phyloP scores from a whole-genome alignment of 1,140 invertebrate species.

The Ylistrum balloti region DNA sequence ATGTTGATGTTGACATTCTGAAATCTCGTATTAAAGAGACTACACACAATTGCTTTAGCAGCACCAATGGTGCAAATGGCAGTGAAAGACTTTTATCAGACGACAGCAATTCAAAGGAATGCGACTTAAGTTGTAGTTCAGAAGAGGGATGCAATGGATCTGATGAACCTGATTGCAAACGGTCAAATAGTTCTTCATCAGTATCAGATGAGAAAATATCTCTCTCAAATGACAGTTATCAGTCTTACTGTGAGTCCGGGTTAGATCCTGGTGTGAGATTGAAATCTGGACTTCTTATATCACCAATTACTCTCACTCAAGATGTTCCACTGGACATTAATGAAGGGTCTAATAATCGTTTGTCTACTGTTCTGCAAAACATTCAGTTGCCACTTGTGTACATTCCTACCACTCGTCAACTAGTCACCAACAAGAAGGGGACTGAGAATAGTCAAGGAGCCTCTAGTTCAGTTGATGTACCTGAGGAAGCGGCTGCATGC shows the following conservation, averaged over 20 bases:
- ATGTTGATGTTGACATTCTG: constrained; percentile 39
- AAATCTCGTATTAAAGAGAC: neutral
- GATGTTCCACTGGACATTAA: constrained; percentile 73
- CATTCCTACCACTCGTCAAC: constrained; percentile 78
- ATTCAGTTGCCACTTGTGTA: constrained; percentile 76
- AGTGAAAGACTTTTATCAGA: constrained; percentile 8
- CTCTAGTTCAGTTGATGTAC: constrained; percentile 45
- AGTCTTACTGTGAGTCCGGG: neutral
- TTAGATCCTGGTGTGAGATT: constrained; percentile 46
- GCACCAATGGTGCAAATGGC: neutral
- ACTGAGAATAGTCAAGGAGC: constrained; percentile 43
- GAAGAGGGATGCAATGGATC: neutral
- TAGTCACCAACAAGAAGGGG: constrained; percentile 66
- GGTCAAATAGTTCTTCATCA: neutral
- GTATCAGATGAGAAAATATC: neutral
- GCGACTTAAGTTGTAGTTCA: neutral
- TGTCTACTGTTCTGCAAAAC: constrained; percentile 78
- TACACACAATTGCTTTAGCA: neutral
- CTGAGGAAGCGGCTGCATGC: constrained; percentile 45
- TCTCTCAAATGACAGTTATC: neutral
- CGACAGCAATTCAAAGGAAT: neutral
- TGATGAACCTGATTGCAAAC: neutral
- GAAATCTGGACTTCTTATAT: constrained; percentile 72
- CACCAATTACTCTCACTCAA: constrained; percentile 72
- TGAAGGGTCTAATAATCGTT: constrained; percentile 68